Evolutionary conservation across 2,113 vertebrate species (phyloP).

Genomic region (Caracal caracal): DNA sequence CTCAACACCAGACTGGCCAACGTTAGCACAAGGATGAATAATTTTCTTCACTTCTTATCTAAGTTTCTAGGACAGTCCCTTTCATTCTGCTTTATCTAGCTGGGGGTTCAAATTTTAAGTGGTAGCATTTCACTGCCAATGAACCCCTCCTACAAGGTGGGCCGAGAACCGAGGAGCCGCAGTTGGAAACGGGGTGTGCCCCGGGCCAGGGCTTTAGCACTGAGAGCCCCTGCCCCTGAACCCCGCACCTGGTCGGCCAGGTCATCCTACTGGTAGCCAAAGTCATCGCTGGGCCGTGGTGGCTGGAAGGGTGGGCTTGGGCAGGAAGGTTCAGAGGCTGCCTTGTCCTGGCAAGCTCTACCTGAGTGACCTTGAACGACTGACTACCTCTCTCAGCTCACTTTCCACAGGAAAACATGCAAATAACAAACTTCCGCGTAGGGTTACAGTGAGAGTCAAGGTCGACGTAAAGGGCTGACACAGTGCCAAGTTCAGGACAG

Average conservation of each 20-base stretch:
- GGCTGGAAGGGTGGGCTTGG: rapidly evolving
- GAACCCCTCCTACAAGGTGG: not conserved
- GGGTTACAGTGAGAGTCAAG: not conserved
- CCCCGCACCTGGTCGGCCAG: rapidly evolving
- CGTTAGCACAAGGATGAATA: not conserved
- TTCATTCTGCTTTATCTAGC: not conserved
- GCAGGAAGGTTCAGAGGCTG: not conserved
- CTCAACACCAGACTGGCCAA: not conserved
- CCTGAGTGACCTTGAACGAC: not conserved
- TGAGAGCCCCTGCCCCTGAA: not conserved
- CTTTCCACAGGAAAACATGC: not conserved
- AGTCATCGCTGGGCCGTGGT: rapidly evolving
- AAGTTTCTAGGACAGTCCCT: not conserved
- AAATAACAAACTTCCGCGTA: not conserved
- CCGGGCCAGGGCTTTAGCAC: not conserved
- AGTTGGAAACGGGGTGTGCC: not conserved
- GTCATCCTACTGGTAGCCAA: not conserved
- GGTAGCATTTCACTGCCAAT: not conserved
- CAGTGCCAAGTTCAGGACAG: not conserved
- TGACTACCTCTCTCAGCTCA: not conserved
- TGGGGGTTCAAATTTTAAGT: not conserved
- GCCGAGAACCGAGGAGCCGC: not conserved
- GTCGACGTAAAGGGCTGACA: not conserved
- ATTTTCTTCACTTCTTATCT: not conserved
- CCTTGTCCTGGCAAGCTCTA: not conserved